Base-by-base conservation (phyloP, 53 echinoderm and acorn worm species). In the Echinarachnius parma region DNA sequence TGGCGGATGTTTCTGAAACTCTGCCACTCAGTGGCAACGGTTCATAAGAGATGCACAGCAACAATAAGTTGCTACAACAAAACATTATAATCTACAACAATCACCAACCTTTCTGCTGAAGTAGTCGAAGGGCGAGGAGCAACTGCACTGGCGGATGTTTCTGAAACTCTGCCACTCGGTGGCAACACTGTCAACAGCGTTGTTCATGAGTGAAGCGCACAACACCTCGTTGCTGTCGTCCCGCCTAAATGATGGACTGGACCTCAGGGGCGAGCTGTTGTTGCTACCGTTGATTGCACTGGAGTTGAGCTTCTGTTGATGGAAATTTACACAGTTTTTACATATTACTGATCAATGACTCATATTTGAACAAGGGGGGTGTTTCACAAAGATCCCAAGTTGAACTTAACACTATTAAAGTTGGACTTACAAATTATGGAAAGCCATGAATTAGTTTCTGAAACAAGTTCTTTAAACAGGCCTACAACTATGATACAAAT, bases 51-150 rank as follows among this genome's bases (percentile, higher is more conserved):
- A 76, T 11, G 30, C 90, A 94, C 45, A 94, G 60, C 45, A 94
- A n/a, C n/a, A n/a, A n/a, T n/a, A n/a, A n/a, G n/a, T n/a, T n/a
- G n/a, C n/a, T n/a, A n/a, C n/a, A n/a, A n/a, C n/a, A n/a, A n/a
- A n/a, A n/a, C n/a, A n/a, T n/a, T n/a, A n/a, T n/a, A n/a, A n/a
- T n/a, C n/a, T n/a, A n/a, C n/a, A n/a, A n/a, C n/a, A 13, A 52
- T 10, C 19, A 28, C 88, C 75, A 25, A 98, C 98, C 88, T 91
- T 98, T 67, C 91, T 76, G 60, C 98, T 91, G 71, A 98, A 98
- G 71, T 88, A 86, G 42, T 98, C 98, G 80, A 98, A 98, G 2
- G 98, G 98, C 20, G 84, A 77, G 26, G 88, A 88, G 56, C 98
- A 98, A 21, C 79, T 79, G 55, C 98, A 98, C 81, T 98, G 98